These are phyloP conservation scores for Rhopalosiphum nymphaeae DNA, from an alignment of 2,888 invertebrate species.

Conservation along the genomic window DNA sequence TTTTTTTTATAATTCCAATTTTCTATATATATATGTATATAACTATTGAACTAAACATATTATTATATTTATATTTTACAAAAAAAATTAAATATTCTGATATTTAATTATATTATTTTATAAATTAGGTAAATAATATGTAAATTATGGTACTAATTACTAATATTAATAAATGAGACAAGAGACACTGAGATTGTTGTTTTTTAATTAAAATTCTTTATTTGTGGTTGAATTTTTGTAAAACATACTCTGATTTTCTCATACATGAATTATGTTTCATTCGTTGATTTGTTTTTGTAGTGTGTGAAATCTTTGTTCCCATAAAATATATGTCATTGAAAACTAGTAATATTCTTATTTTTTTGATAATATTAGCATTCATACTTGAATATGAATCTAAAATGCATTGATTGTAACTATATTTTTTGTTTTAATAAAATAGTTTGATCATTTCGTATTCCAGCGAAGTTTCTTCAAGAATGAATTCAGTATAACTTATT, in stretches of 20 bases:
- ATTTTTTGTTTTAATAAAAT: neutral
- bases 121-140: neutral
- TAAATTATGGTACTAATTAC: neutral
- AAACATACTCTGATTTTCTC: neutral
- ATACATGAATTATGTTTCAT: neutral
- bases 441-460: neutral
- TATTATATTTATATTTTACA: neutral
- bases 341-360: neutral
- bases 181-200: neutral
- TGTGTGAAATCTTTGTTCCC: neutral
- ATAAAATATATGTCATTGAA: neutral
- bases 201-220: neutral
- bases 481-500: neutral
- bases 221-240: neutral
- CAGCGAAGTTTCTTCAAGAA: neutral
- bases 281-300: neutral
- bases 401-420: no score
- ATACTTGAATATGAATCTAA: neutral
- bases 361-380: neutral
- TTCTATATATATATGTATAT: neutral
- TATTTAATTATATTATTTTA: neutral
- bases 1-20: neutral
- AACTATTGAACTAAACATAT: no score
- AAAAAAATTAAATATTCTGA: neutral
- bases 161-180: neutral